phyloP scores from a whole-genome alignment of 1,140 invertebrate species.

The Gonatopus flavifemur region DNA sequence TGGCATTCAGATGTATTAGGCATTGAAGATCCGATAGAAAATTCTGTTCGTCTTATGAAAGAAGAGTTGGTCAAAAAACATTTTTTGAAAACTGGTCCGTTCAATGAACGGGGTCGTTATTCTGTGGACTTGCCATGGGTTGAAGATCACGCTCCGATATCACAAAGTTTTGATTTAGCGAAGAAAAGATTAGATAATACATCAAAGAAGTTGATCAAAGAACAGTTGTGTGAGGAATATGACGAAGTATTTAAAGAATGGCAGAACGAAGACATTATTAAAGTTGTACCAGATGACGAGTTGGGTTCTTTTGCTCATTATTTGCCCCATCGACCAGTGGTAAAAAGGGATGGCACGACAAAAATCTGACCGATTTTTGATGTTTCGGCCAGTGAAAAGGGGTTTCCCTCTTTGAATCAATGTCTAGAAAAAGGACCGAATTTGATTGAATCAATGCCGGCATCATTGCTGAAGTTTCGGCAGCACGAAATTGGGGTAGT shows the following conservation, averaged over 20 bases:
- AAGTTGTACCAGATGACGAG: slow-evolving; percentile 2
- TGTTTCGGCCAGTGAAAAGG: slow-evolving; percentile 9
- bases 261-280: slow-evolving; percentile 10
- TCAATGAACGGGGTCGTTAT: slow-evolving; percentile 29
- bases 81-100: slow-evolving; percentile 26
- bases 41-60: slow-evolving; percentile 9
- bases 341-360: slow-evolving; percentile 14
- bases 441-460: slow-evolving; percentile 45
- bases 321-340: slow-evolving; percentile 14
- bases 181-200: slow-evolving; percentile 2
- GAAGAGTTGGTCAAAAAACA: slow-evolving; percentile 16
- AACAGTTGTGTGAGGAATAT: slow-evolving; percentile 29
- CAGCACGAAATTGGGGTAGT: slow-evolving; percentile 28
- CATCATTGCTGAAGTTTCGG: slow-evolving; percentile 33
- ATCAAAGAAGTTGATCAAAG: slow-evolving; percentile 16
- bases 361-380: slow-evolving; percentile 16
- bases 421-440: slow-evolving; percentile 37
- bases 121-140: slow-evolving; percentile 33
- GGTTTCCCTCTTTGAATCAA: slow-evolving; percentile 25
- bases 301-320: slow-evolving; percentile 2
- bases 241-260: slow-evolving; percentile 33
- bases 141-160: slow-evolving; percentile 22
- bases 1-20: slow-evolving; percentile 44
- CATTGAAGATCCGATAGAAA: slow-evolving; percentile 37
- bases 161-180: slow-evolving; percentile 1